Conservation (phyloP, 2,797 vertebrate species). For the Ammospiza maritima region DNA sequence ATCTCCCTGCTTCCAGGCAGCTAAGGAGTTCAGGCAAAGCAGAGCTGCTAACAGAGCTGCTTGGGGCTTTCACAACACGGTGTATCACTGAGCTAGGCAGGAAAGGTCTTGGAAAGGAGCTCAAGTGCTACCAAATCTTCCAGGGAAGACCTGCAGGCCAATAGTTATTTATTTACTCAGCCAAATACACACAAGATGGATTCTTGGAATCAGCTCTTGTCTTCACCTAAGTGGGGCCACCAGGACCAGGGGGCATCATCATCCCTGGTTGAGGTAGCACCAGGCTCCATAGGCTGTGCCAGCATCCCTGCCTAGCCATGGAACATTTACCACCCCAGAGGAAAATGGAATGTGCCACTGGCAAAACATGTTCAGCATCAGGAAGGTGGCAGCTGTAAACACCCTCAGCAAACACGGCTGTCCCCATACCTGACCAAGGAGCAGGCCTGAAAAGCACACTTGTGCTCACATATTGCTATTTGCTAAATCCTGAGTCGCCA, state of each 20-base stretch:
- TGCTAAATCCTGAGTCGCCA: background rate
- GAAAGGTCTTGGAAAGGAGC: background rate
- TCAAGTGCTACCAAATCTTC: background rate
- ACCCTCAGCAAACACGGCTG: background rate
- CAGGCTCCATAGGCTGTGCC: background rate
- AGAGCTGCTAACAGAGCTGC: background rate
- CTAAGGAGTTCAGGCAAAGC: background rate
- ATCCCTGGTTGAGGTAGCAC: background rate
- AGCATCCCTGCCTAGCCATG: background rate
- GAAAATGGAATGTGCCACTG: background rate
- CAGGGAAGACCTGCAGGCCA: background rate
- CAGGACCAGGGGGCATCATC: background rate
- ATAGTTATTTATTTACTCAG: background rate
- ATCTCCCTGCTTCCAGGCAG: background rate
- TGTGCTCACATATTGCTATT: background rate
- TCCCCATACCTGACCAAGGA: background rate
- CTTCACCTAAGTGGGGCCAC: fast-evolving
- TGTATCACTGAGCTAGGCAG: background rate
- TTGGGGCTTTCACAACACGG: background rate
- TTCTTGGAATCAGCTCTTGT: background rate
- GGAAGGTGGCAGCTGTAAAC: background rate
- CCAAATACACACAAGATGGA: background rate
- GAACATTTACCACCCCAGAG: background rate
- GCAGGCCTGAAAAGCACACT: background rate
- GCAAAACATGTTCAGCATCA: background rate